phyloP scores from a whole-genome alignment of 1,140 invertebrate genomes.

The Cotesia glomerata region DNA sequence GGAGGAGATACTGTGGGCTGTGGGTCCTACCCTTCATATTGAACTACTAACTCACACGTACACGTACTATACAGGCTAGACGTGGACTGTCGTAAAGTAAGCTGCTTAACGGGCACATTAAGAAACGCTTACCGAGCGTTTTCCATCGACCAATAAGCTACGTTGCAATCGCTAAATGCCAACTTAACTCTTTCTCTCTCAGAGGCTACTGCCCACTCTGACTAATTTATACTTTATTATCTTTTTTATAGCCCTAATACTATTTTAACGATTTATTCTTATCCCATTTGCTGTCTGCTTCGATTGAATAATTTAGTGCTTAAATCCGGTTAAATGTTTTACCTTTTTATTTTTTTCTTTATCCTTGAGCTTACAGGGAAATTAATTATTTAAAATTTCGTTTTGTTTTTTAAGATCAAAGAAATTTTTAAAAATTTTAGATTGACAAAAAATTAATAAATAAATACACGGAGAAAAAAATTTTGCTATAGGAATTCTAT shows the following conservation, averaged over 20 bases:
- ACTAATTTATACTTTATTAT: neutral
- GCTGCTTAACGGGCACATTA: constrained; percentile 34
- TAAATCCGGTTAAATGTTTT: too few species aligned
- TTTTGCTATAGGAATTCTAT: too few species aligned
- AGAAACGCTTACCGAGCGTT: constrained; percentile 30
- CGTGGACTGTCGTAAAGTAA: constrained; percentile 29
- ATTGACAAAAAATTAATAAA: too few species aligned
- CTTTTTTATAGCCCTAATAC: neutral
- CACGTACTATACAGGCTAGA: neutral
- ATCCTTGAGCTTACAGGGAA: too few species aligned
- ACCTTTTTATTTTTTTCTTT: too few species aligned
- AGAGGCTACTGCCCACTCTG: neutral
- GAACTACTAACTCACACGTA: constrained; percentile 23
- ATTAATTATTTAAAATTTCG: too few species aligned
- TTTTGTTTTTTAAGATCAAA: too few species aligned
- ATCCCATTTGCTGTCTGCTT: too few species aligned
- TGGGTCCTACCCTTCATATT: neutral
- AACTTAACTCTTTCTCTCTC: too few species aligned
- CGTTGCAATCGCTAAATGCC: neutral
- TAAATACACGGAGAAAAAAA: too few species aligned
- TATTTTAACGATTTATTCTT: neutral
- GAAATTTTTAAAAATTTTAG: too few species aligned
- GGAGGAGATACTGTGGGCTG: neutral
- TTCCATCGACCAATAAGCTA: neutral
- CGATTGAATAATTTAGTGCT: too few species aligned